These are phyloP conservation scores for Oxygymnocypris stewartii DNA, from an alignment of 2,113 vertebrate genomes.

Conservation along the genomic window DNA sequence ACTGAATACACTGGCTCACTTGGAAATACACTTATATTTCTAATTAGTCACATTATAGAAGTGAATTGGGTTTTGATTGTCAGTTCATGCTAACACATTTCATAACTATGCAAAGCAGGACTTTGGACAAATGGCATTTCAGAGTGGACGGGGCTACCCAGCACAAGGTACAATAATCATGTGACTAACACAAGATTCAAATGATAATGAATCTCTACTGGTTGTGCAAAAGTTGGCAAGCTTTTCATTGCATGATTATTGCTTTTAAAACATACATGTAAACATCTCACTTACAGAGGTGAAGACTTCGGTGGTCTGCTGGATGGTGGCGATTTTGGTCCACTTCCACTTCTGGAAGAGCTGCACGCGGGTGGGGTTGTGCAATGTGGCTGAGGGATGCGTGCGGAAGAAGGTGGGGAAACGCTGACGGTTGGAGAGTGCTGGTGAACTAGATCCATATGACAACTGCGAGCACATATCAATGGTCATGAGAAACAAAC, in stretches of 20 bases:
- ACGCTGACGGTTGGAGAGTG: slow-evolving; percentile 91
- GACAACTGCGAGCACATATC: slow-evolving; percentile 78
- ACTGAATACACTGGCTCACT: background rate
- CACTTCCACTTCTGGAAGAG: slow-evolving; percentile 96
- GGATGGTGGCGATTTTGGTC: slow-evolving; percentile 97
- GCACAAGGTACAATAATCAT: background rate
- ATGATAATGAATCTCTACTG: background rate
- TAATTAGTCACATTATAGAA: background rate
- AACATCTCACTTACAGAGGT: slow-evolving; percentile 83
- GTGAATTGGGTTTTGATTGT: background rate
- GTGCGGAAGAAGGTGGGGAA: slow-evolving; percentile 96
- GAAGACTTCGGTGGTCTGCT: slow-evolving; percentile 96
- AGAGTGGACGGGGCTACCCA: background rate
- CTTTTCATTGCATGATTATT: background rate
- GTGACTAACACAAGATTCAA: background rate
- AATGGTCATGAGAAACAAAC: background rate
- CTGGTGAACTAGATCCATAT: slow-evolving; percentile 92
- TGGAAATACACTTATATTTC: background rate
- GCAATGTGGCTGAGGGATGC: slow-evolving; percentile 90
- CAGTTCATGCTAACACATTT: background rate
- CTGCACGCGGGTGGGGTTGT: slow-evolving; percentile 92
- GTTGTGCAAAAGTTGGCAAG: background rate
- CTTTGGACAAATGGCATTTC: background rate
- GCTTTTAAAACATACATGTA: background rate
- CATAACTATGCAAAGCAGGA: background rate